These are phyloP conservation scores for Imbricaverruca yamaguchii DNA, from an alignment of 2,888 invertebrate genomes.

Conservation along the genomic window DNA sequence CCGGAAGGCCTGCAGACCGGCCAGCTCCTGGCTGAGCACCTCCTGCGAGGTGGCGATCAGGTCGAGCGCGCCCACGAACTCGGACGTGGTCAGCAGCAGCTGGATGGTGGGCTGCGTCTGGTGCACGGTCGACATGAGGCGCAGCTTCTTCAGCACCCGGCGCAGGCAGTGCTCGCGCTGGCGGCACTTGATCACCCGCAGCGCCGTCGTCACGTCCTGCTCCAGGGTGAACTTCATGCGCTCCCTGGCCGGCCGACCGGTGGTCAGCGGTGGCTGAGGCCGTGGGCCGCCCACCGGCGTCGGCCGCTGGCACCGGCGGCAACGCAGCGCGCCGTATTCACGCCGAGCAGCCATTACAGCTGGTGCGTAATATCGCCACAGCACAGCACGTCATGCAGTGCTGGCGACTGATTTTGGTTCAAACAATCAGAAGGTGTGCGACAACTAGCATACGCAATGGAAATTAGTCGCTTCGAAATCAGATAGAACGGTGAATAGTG, in stretches of 20 bases:
- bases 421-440: too few species aligned
- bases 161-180: not conserved
- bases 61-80: conserved; percentile 33
- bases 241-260: not conserved
- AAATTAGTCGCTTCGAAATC: too few species aligned
- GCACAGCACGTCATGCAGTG: too few species aligned
- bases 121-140: conserved; percentile 88
- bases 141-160: conserved; percentile 48
- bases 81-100: conserved; percentile 82
- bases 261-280: too few species aligned
- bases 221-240: conserved; percentile 3
- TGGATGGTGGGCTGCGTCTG: conserved; percentile 98
- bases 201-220: not conserved
- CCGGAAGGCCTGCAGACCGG: conserved; percentile 86
- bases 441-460: too few species aligned
- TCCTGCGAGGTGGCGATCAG: conserved; percentile 88
- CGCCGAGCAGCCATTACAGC: too few species aligned
- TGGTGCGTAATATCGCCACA: too few species aligned
- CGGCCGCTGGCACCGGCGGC: too few species aligned
- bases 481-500: too few species aligned
- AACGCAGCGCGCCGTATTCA: too few species aligned
- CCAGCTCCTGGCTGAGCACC: conserved; percentile 77
- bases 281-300: too few species aligned
- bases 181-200: not conserved
- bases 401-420: too few species aligned